Evolutionary conservation across 2,797 vertebrate species (phyloP), one percentile per base, ranked within the genome.

Genomic region (Sebastes aleutianus): DNA sequence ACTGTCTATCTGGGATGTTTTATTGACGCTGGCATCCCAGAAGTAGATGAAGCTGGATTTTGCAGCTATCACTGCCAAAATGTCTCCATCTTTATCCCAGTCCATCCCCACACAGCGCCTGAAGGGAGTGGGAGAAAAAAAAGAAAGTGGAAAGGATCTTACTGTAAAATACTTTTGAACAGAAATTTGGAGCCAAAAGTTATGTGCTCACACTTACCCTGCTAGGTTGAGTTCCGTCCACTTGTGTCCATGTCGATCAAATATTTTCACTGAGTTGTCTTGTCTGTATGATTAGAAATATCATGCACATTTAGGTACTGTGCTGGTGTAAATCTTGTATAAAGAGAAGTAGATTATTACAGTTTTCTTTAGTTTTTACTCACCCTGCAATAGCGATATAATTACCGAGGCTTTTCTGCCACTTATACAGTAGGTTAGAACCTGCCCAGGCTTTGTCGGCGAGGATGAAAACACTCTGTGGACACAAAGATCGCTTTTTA

Each of bases 81-180:
- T 97, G 85, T 99, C 98, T 63, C 99, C 99, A 78, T 99, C 97
- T 88, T 98, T 99, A 93, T 99, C 97, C 99, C 99, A 99, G 88
- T 99, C 98, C 96, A 99, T 96, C 66, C 95, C 95, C 80, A 98
- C 87, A 89, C 96, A 99, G 61, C 92, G 91, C 18, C 94, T 95
- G 22, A 6, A 10, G 3, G 7, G 8, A 31, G 53, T 1, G 43
- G 53, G 8, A 76, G 12, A 29, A 32, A 36, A 24, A 62, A 29
- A 22, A 66, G 2, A 31, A 27, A 22, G 8, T 6, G 0, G n/a
- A 80, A 47, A 29, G 10, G 1, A 72, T 29, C 2, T 56, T 10
- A 64, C 16, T 34, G 57, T n/a, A 5, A 69, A 77, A 63, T 10
- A 24, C 11, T 50, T 59, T 62, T 31, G 0, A 79, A 64, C 12